Conservation (phyloP, 2,888 invertebrate genomes). For the Drosophila cracens region DNA sequence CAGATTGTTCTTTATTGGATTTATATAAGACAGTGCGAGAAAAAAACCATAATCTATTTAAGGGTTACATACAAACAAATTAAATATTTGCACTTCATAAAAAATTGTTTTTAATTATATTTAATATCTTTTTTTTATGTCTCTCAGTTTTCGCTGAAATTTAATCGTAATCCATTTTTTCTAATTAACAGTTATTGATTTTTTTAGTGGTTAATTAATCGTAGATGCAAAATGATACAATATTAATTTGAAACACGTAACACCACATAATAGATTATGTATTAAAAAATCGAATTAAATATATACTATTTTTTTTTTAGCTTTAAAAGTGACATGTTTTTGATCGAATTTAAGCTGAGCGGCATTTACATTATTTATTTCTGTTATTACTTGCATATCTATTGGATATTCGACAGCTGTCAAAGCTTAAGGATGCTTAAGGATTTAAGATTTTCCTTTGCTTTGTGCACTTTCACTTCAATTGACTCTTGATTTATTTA, state of each 20-base stretch:
- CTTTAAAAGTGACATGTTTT: neutral
- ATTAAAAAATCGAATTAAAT: neutral
- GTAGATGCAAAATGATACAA: neutral
- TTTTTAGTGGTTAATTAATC: neutral
- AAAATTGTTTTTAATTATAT: neutral
- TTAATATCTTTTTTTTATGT: too few species aligned
- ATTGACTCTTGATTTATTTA: constrained; percentile 3
- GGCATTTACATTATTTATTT: neutral
- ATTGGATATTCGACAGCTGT: neutral
- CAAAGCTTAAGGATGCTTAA: neutral
- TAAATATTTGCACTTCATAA: neutral
- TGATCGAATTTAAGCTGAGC: neutral
- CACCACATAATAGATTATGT: neutral
- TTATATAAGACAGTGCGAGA: neutral
- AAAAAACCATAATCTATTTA: neutral
- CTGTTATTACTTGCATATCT: neutral
- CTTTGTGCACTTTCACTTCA: too few species aligned
- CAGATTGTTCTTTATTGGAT: neutral
- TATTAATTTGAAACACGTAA: neutral
- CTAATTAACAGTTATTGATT: neutral
- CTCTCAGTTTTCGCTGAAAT: neutral
- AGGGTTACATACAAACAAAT: neutral
- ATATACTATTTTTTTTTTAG: neutral
- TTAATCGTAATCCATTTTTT: neutral
- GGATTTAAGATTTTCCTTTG: neutral